Conservation (phyloP, 2,113 vertebrate genomes). For the Columba janthina region DNA sequence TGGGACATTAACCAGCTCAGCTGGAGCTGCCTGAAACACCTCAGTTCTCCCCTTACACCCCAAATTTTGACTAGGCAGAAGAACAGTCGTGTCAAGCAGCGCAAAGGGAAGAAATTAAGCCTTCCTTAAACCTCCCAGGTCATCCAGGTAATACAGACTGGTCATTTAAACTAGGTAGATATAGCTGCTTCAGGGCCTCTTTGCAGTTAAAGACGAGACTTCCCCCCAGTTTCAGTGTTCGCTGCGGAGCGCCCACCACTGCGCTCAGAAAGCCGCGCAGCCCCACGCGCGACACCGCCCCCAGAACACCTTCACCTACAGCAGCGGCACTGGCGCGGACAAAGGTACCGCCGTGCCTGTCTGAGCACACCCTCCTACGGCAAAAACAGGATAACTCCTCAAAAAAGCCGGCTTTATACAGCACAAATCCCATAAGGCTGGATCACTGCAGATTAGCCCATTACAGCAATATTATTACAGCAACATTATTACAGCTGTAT, state of each 20-base stretch:
- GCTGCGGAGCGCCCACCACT: background rate
- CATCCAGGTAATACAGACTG: background rate
- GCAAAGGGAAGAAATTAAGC: background rate
- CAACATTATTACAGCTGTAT: background rate
- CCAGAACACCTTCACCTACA: background rate
- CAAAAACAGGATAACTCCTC: background rate
- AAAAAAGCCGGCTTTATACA: background rate
- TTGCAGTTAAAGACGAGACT: background rate
- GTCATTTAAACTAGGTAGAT: background rate
- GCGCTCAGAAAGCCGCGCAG: too few species aligned
- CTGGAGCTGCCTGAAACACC: background rate
- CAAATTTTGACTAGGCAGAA: background rate
- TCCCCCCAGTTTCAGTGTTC: background rate
- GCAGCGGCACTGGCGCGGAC: background rate
- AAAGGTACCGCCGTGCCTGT: background rate
- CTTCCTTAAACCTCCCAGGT: background rate
- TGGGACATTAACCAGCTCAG: rapidly evolving
- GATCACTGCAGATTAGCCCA: too few species aligned
- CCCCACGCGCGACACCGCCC: background rate
- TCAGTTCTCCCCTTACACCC: background rate
- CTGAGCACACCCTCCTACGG: background rate
- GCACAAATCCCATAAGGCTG: background rate
- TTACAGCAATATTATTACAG: rapidly evolving
- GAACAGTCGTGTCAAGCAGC: rapidly evolving
- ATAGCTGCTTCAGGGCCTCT: background rate